Base-by-base conservation (phyloP, 2,113 vertebrate species). In the Petromus typicus region DNA sequence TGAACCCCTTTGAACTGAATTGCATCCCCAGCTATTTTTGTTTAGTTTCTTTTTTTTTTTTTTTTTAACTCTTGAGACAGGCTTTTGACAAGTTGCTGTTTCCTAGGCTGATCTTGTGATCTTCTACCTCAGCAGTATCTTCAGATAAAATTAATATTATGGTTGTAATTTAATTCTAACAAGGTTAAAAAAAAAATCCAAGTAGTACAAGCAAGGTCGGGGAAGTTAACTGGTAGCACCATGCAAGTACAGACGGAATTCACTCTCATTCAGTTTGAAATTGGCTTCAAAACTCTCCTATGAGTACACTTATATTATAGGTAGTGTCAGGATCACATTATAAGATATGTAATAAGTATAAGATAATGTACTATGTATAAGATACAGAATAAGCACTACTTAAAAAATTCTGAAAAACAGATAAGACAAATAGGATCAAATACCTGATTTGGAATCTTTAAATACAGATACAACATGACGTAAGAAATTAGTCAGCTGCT, bases 401-500 rank as follows among this genome's bases (percentile, higher is more conserved):
- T 9, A 56, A 3, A 86, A 71, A 87, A 71, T 2, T 17, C 23
- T 79, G 43, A 63, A 51, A 51, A 14, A 88, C 14, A 23, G 9
- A 34, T 64, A 37, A 61, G 37, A 45, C 27, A 64, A 91, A 81
- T 0, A 71, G 54, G 48, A 84, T 11, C 5, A 82, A 90, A 51
- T 98, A 99, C 99, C 99, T 98, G 99, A 99, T 94, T 99, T 99
- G 89, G 99, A 99, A 96, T 99, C 99, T 98, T 99, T 99, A 98
- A 99, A 99, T 20, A 99, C 99, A 17, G 99, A 99, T 18, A 99
- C 98, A 80, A 99, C 98, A 40, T 99, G 99, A 27, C 99, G 99
- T 14, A 99, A 98, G 98, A 99, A 99, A 98, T 99, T 99, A 91
- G 99, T 98, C 83, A 99, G 99, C 94, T 99, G 99, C 71, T 99